phyloP scores from a whole-genome alignment of 2,888 invertebrate species.

The Taenaris catops region DNA sequence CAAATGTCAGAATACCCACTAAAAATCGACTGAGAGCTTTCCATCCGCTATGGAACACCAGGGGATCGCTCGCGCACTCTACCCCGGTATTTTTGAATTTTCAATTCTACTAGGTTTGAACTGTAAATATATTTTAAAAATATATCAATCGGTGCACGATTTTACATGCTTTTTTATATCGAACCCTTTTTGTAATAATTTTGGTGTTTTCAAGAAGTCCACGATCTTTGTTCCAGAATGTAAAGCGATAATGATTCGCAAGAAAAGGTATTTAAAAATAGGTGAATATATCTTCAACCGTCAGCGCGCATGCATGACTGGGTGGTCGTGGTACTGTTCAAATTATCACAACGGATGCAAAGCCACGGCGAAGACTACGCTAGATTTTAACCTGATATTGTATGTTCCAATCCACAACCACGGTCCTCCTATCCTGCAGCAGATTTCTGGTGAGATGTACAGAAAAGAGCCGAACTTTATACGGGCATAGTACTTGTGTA shows the following conservation, averaged over 20 bases:
- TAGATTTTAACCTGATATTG: slow-evolving; percentile 4
- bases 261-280: slow-evolving; percentile 18
- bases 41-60: too few relatives aligned
- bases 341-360: slow-evolving; percentile 33
- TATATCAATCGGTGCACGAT: too few relatives aligned
- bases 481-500: too few relatives aligned
- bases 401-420: slow-evolving; percentile 5
- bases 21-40: too few relatives aligned
- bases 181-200: too few relatives aligned
- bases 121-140: too few relatives aligned
- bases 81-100: too few relatives aligned
- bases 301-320: slow-evolving; percentile 3
- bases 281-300: slow-evolving; percentile 19
- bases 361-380: slow-evolving; percentile 23
- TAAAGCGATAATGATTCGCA: slow-evolving; percentile 15
- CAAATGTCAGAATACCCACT: too few relatives aligned
- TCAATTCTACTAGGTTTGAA: too few relatives aligned
- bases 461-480: not conserved
- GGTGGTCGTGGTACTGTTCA: slow-evolving; percentile 32
- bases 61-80: too few relatives aligned
- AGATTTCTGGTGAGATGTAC: slow-evolving; percentile 1
- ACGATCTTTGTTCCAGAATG: slow-evolving; percentile 13
- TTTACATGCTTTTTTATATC: too few relatives aligned
- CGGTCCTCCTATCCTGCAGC: slow-evolving; percentile 4
- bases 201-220: too few relatives aligned